Percentiles rank a stretch among this genome's conserved stretches.
These are phyloP conservation scores for Trilocha varians DNA, from an alignment of 2,888 invertebrate genomes.

Conservation along the genomic window DNA sequence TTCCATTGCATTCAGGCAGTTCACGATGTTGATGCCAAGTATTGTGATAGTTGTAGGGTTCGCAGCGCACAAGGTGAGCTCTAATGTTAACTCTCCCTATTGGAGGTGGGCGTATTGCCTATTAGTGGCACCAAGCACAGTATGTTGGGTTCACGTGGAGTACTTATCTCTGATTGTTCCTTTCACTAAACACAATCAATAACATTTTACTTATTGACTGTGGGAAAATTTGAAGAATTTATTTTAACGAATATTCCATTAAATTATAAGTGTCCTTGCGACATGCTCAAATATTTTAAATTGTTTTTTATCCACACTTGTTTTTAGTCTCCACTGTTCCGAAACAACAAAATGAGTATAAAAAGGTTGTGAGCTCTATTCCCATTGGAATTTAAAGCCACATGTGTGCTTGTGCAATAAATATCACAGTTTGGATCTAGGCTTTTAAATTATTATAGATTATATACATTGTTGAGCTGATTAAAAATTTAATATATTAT, in stretches of 20 bases:
- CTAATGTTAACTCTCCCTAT: slow-evolving; percentile 70
- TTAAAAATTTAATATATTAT: slow-evolving; percentile 76
- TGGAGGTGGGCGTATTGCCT: slow-evolving; percentile 74
- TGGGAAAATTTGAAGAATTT: slow-evolving; percentile 42
- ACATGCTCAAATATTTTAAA: slow-evolving; percentile 46
- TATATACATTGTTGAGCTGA: slow-evolving; percentile 78
- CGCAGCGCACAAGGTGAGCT: slow-evolving; percentile 73
- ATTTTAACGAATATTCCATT: slow-evolving; percentile 37
- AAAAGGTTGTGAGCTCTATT: slow-evolving; percentile 74
- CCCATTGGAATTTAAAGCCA: slow-evolving; percentile 70
- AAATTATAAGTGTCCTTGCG: slow-evolving; percentile 33
- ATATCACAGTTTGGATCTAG: slow-evolving; percentile 75
- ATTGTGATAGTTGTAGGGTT: slow-evolving; percentile 50
- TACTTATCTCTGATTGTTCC: slow-evolving; percentile 23
- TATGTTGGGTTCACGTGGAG: slow-evolving; percentile 53
- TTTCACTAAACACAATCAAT: slow-evolving; percentile 32
- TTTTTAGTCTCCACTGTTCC: slow-evolving; percentile 51
- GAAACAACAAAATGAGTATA: slow-evolving; percentile 50
- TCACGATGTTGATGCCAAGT: slow-evolving; percentile 10
- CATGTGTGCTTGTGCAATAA: slow-evolving; percentile 75
- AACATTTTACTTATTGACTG: slow-evolving; percentile 30
- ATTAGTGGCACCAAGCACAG: slow-evolving; percentile 70
- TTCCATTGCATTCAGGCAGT: neutral
- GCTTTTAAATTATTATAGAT: slow-evolving; percentile 76
- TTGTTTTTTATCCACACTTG: slow-evolving; percentile 45